These are phyloP conservation scores for Aspidiotus rigidus DNA, from an alignment of 2,888 invertebrate species.

Conservation along the genomic window DNA sequence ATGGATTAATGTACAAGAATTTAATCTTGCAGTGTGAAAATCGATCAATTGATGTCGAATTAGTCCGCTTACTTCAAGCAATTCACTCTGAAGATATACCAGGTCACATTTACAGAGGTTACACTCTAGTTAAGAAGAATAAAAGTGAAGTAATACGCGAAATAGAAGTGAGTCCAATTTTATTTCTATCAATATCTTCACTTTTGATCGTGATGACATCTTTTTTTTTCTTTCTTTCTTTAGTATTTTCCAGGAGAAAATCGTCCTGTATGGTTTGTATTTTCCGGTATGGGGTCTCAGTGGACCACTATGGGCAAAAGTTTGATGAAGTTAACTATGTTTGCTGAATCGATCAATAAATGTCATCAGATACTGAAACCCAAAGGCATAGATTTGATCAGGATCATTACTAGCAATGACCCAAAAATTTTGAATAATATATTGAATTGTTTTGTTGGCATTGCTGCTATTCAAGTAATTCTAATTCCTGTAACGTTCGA, in stretches of 20 bases:
- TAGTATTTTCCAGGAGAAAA: slow-evolving; percentile 54
- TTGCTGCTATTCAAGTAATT: slow-evolving; percentile 55
- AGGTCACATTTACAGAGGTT: slow-evolving; percentile 69
- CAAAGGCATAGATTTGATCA: slow-evolving; percentile 55
- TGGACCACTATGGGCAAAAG: slow-evolving; percentile 75
- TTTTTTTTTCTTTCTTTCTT: slow-evolving; percentile 38
- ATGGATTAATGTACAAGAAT: not conserved
- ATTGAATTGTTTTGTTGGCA: slow-evolving; percentile 62
- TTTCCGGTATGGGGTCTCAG: slow-evolving; percentile 85
- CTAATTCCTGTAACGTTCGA: no score
- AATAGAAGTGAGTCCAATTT: slow-evolving; percentile 14
- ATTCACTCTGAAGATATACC: slow-evolving; percentile 45
- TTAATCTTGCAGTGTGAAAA: slow-evolving; percentile 44
- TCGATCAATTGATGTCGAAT: slow-evolving; percentile 54
- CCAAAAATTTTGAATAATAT: slow-evolving; percentile 58
- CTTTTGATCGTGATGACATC: not conserved
- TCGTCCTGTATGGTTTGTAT: slow-evolving; percentile 76
- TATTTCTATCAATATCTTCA: slow-evolving; percentile 12
- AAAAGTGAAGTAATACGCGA: slow-evolving; percentile 39
- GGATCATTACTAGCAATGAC: slow-evolving; percentile 53
- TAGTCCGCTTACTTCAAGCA: slow-evolving; percentile 52
- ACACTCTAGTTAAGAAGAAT: slow-evolving; percentile 49
- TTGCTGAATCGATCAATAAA: slow-evolving; percentile 60
- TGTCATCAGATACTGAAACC: slow-evolving; percentile 55
- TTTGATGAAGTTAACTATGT: slow-evolving; percentile 63